These are phyloP conservation scores for Synergus gifuensis DNA, from an alignment of 2,888 invertebrate genomes.

Conservation along the genomic window DNA sequence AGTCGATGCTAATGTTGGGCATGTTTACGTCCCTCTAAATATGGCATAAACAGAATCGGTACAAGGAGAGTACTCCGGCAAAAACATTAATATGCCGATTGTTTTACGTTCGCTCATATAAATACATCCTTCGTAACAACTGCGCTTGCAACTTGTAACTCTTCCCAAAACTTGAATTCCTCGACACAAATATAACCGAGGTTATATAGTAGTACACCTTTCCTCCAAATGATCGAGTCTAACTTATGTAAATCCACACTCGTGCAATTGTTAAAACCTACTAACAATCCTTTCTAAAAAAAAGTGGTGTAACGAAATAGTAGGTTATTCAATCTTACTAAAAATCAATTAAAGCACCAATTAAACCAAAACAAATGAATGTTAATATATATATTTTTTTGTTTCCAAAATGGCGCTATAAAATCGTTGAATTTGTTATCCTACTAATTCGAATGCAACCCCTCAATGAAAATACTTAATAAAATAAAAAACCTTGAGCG, in stretches of 20 bases:
- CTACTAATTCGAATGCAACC: no score
- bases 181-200: not conserved
- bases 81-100: constrained; percentile 32
- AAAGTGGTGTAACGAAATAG: no score
- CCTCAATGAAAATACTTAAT: no score
- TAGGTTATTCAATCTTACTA: no score
- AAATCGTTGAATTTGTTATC: no score
- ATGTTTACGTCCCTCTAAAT: constrained; percentile 21
- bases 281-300: no score
- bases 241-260: not conserved
- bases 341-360: no score
- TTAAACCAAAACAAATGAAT: no score
- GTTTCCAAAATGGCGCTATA: no score
- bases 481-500: no score
- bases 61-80: constrained; percentile 15
- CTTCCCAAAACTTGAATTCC: constrained; percentile 14
- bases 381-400: no score
- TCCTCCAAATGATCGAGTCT: not conserved
- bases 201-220: not conserved
- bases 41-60: constrained; percentile 36
- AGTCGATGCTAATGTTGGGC: constrained; percentile 23
- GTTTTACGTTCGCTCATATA: constrained; percentile 7
- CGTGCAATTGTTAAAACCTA: no score
- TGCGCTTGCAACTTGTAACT: not conserved
- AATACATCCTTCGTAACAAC: constrained; percentile 3